Evolutionary conservation across 2,888 invertebrate species (phyloP).

Genomic region (Drosophila kokeensis): DNA sequence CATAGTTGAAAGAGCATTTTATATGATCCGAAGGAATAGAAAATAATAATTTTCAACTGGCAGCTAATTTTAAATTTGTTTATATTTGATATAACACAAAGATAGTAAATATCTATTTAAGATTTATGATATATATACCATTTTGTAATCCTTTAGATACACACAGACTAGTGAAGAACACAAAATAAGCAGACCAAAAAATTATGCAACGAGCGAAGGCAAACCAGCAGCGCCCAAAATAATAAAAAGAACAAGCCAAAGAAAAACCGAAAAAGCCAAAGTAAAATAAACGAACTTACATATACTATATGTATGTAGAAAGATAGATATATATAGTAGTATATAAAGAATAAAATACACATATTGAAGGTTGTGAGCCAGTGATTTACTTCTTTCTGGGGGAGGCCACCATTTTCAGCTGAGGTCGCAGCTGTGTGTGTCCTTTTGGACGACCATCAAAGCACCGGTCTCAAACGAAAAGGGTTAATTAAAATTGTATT

Average conservation of each 20-base stretch:
- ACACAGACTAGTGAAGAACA: conserved; percentile 3
- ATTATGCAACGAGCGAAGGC: conserved; percentile 41
- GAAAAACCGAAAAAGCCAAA: conserved; percentile 19
- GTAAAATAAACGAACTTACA: conserved; percentile 8
- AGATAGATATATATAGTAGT: conserved; percentile 1
- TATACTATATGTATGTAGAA: conserved; percentile 1
- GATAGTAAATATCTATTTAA: neutral
- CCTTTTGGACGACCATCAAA: conserved; percentile 28
- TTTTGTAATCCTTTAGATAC: conserved; percentile 14
- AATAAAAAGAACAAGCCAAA: conserved; percentile 13
- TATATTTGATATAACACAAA: no score
- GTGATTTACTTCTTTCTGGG: conserved; percentile 32
- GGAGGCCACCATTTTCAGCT: conserved; percentile 21
- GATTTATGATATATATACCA: neutral
- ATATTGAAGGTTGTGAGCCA: conserved; percentile 28
- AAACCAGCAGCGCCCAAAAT: conserved; percentile 21
- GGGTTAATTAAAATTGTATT: conserved; percentile 55
- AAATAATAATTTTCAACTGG: neutral
- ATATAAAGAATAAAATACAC: conserved; percentile 31
- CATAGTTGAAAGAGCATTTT: conserved; percentile 9
- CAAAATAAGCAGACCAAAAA: conserved; percentile 30
- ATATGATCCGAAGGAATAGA: neutral
- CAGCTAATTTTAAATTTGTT: neutral
- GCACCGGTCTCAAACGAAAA: conserved; percentile 24
- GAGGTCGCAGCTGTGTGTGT: conserved; percentile 31